Conservation (phyloP, 2,888 invertebrate species). For the Pseudanteris insignis region DNA sequence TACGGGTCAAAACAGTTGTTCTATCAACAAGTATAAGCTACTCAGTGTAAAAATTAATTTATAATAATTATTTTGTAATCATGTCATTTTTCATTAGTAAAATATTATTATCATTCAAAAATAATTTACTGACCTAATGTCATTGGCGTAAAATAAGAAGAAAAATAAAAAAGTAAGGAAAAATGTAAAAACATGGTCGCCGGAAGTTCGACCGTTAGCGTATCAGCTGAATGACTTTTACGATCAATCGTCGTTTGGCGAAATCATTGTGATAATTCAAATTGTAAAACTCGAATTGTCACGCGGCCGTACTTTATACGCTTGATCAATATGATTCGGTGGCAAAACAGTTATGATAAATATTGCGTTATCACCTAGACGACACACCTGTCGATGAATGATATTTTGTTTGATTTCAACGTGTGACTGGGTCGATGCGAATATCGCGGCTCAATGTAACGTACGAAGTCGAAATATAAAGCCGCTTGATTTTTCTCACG, state of each 20-base stretch:
- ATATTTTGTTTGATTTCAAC: constrained; percentile 7
- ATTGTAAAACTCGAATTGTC: no score
- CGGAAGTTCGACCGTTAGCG: constrained; percentile 12
- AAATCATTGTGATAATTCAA: no score
- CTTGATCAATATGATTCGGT: no score
- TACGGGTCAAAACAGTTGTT: no score
- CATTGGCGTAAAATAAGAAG: background rate
- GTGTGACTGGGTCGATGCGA: constrained; percentile 7
- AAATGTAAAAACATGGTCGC: background rate
- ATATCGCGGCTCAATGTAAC: background rate
- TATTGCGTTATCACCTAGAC: constrained; percentile 8
- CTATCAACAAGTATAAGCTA: no score
- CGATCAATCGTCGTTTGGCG: no score
- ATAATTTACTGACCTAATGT: background rate
- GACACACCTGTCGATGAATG: constrained; percentile 19
- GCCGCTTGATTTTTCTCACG: constrained; percentile 24
- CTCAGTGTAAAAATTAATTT: no score
- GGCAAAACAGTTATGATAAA: background rate
- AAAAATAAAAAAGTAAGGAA: no score
- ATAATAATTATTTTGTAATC: no score
- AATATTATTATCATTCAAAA: no score
- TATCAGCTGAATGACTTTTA: background rate
- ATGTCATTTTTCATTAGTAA: no score
- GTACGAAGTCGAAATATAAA: constrained; percentile 8
- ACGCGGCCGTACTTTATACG: no score